Evolutionary conservation across 2,113 vertebrate species (phyloP).

Genomic region (Planiliza haematocheilus): DNA sequence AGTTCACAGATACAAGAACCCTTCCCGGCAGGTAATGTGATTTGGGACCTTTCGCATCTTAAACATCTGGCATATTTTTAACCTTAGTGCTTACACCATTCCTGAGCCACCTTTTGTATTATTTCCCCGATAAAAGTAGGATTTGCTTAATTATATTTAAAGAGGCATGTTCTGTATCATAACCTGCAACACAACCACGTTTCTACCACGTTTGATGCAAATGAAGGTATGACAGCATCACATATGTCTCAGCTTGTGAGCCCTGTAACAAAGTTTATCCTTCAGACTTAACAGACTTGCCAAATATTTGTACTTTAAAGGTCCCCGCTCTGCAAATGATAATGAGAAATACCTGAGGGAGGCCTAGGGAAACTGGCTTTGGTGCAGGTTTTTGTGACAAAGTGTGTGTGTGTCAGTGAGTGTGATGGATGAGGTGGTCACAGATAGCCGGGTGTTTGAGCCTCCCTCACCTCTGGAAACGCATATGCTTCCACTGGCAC

Average conservation of each 20-base stretch:
- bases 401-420: constrained; percentile 17
- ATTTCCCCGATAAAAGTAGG: no score
- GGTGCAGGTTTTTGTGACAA: constrained; percentile 26
- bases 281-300: constrained; percentile 12
- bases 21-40: no score
- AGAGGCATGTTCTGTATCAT: not conserved
- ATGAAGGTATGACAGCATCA: constrained; percentile 21
- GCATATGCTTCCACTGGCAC: constrained; percentile 24
- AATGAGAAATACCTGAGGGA: constrained; percentile 59
- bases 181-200: not conserved
- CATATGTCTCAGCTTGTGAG: constrained; percentile 19
- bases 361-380: constrained; percentile 52
- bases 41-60: no score
- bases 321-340: constrained; percentile 33
- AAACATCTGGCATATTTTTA: no score
- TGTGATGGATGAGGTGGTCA: constrained; percentile 57
- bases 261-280: constrained; percentile 15
- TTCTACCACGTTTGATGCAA: constrained; percentile 4
- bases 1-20: no score
- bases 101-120: no score
- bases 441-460: constrained; percentile 15
- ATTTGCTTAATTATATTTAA: no score
- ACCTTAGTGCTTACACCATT: no score
- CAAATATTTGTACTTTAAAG: constrained; percentile 52
- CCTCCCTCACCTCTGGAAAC: constrained; percentile 35